These are phyloP conservation scores for Seriola rivoliana DNA, from an alignment of 2,113 vertebrate species.

Conservation along the genomic window DNA sequence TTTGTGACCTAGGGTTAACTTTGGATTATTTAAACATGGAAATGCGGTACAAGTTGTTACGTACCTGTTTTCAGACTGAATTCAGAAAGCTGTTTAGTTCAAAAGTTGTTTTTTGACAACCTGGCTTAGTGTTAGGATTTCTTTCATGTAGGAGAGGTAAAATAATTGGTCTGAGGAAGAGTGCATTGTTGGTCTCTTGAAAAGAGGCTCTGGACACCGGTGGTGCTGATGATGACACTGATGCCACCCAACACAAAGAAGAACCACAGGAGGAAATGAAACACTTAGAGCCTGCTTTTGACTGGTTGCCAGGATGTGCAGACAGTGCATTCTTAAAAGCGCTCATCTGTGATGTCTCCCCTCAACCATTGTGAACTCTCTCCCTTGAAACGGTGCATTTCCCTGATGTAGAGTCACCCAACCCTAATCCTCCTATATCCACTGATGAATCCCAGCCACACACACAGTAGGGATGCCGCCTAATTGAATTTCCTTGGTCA, in stretches of 20 bases:
- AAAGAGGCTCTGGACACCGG: conserved; percentile 52
- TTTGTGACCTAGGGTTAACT: conserved; percentile 55
- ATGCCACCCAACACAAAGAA: conserved; percentile 68
- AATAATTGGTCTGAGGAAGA: conserved; percentile 48
- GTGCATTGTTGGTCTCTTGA: conserved; percentile 52
- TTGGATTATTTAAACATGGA: conserved; percentile 51
- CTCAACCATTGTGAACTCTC: conserved; percentile 72
- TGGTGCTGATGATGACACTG: conserved; percentile 61
- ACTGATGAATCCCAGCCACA: conserved; percentile 79
- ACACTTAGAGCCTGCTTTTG: conserved; percentile 69
- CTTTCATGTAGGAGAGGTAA: conserved; percentile 39
- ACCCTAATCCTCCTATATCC: conserved; percentile 80
- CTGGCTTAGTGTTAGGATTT: conserved; percentile 23
- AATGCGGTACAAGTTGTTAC: neutral
- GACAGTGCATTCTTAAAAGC: conserved; percentile 68
- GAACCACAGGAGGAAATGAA: conserved; percentile 71
- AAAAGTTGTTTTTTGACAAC: conserved; percentile 32
- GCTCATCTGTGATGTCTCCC: conserved; percentile 71
- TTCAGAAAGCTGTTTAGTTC: conserved; percentile 25
- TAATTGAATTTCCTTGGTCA: conserved; percentile 92
- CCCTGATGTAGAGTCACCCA: conserved; percentile 72
- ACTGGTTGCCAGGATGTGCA: conserved; percentile 56
- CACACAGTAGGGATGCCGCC: conserved; percentile 70
- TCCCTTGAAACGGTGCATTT: conserved; percentile 67
- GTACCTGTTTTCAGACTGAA: conserved; percentile 1